Evolutionary conservation across 2,797 vertebrate species (phyloP).

Genomic region (Acestrorhynchus altus): DNA sequence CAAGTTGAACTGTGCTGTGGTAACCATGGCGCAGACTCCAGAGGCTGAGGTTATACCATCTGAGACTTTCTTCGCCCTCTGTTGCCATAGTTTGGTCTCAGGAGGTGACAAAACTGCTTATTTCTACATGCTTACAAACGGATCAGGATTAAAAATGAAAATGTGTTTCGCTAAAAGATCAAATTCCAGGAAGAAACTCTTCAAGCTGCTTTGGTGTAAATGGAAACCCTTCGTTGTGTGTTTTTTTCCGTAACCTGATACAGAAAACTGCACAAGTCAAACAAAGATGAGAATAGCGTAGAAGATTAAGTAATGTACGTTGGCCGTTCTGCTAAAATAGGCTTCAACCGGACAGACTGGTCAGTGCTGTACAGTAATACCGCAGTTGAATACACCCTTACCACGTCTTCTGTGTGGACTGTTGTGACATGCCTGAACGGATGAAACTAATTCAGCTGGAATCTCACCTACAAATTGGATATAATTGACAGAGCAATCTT

Average conservation of each 20-base stretch:
- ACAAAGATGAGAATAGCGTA: neutral
- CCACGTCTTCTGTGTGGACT: neutral
- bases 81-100: slow-evolving; percentile 9
- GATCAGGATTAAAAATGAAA: too few relatives aligned
- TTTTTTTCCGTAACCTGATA: neutral
- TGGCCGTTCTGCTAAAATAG: neutral
- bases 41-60: neutral
- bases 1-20: neutral
- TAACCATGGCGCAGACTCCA: slow-evolving; percentile 13
- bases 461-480: too few relatives aligned
- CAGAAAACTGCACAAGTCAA: neutral
- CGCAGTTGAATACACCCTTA: neutral
- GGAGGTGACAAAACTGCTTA: neutral
- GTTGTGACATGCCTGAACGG: neutral
- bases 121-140: too few relatives aligned
- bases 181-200: neutral
- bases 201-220: neutral
- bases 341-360: neutral
- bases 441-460: neutral
- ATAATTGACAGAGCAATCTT: too few relatives aligned
- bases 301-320: neutral
- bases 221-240: too few relatives aligned
- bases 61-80: neutral
- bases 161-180: neutral
- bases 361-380: neutral